These are phyloP conservation scores for Criorhina ranunculi DNA, from an alignment of 2,888 invertebrate genomes.

Conservation along the genomic window DNA sequence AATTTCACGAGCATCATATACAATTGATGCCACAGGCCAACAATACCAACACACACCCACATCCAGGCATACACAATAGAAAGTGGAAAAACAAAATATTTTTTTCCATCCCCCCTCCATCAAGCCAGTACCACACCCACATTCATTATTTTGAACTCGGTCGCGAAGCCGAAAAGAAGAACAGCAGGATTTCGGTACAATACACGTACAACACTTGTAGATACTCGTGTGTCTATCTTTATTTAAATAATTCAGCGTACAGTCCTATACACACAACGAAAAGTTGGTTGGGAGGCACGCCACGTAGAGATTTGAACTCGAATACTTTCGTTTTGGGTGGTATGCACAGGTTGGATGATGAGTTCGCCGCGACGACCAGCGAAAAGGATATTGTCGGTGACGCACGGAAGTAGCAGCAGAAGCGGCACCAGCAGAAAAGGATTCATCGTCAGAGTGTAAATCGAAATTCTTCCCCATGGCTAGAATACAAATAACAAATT, in stretches of 20 bases:
- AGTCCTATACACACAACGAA: slow-evolving; percentile 33
- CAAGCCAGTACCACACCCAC: neutral
- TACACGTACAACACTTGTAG: slow-evolving; percentile 33
- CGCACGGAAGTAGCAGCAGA: slow-evolving; percentile 13
- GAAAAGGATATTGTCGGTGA: slow-evolving; percentile 64
- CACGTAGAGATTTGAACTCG: slow-evolving; percentile 46
- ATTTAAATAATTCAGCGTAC: slow-evolving; percentile 69
- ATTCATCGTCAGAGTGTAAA: slow-evolving; percentile 48
- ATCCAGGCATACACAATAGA: slow-evolving; percentile 23
- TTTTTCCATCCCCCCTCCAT: slow-evolving; percentile 12
- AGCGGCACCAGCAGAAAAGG: slow-evolving; percentile 44
- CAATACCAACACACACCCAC: slow-evolving; percentile 12
- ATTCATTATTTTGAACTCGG: slow-evolving; percentile 61
- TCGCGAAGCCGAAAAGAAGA: slow-evolving; percentile 36
- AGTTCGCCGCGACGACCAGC: slow-evolving; percentile 65
- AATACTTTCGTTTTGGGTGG: slow-evolving; percentile 30
- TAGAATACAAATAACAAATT: slow-evolving; percentile 74
- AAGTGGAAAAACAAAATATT: slow-evolving; percentile 65
- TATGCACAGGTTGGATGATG: slow-evolving; percentile 46
- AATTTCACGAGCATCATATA: slow-evolving; percentile 57
- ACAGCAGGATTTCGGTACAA: slow-evolving; percentile 50
- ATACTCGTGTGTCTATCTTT: slow-evolving; percentile 52
- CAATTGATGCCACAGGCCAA: slow-evolving; percentile 63
- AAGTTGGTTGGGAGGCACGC: slow-evolving; percentile 38
- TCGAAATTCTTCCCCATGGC: slow-evolving; percentile 74